Evolutionary conservation across 2,797 vertebrate species (phyloP), one percentile per base, ranked within the genome.

Genomic region (Distichodus sexfasciatus): DNA sequence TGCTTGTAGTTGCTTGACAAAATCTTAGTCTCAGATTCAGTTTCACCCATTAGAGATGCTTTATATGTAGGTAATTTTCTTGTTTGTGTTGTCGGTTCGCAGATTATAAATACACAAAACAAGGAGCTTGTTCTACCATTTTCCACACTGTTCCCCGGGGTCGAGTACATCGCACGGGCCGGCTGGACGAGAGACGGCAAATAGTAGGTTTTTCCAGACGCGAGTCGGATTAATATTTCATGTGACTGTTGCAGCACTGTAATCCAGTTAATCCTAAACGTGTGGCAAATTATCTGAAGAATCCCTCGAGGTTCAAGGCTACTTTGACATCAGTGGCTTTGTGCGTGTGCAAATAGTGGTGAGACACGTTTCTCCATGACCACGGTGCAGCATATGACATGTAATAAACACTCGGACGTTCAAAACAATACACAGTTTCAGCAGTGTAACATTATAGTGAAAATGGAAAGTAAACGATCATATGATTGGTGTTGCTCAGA

Each of bases 111-210:
- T 1, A 80, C 91, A 6, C 92, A 93, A 61, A 95, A 95, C 81
- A 98, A 96, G 87, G 95, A 98, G 76, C 89, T 98, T 78, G 94
- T 90, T 0, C 88, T 92, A 50, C 94, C 96, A 0, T 98, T 99
- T 79, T 83, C 81, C 67, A 83, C 84, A 0, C 87, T 99, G 69
- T 99, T 99, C 76, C 96, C 97, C 0, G 87, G 84, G 0, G 95
- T 91, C 40, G 97, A 99, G 80, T 99, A 99, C 86, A 94, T 99
- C 2, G 94, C 96, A 36, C 91, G 97, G 73, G 97, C 95, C 0
- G 97, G 97, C 70, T 99, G 97, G 97, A 98, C 97, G 1, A 92
- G 82, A 33, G 96, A 99, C 0, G 97, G 97, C 77, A 96, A 94
- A 90, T 98, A 92, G 97, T 99, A 84, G 83, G 90, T 62, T 76